Base-by-base conservation (phyloP, 1,140 invertebrate genomes). In the Venturia canescens region DNA sequence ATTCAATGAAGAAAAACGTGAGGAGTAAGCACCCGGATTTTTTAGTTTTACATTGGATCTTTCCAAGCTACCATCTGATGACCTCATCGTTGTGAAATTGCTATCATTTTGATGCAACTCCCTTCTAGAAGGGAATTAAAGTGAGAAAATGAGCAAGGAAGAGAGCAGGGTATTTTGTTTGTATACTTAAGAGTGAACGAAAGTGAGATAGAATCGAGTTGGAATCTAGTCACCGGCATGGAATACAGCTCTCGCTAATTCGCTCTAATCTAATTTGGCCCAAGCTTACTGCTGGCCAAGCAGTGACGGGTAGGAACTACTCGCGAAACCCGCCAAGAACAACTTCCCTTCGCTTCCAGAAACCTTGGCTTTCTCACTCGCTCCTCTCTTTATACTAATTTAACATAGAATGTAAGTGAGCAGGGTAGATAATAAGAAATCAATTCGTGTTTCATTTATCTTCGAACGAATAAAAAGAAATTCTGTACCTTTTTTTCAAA, bases 191-290 rank as follows among this genome's bases (percentile, higher is more conserved):
- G 69, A 7, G 69, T 48, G 69, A 18, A 26, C 66, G 53, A 18
- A 26, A 75, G 53, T 44, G 80, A 70, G 80, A 38, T 21, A 21
- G 63, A 70, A 27, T 29, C 66, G n/a, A 63, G 29, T 53, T 85
- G 87, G 86, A 90, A 88, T 89, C 85, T 85, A 87, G 85, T 85
- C 86, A 84, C 79, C 86, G 84, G 84, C 87, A 63, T 79, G 85
- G 88, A 89, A 88, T 88, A 89, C 85, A 84, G 83, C 85, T 82
- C 50, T 74, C 87, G 86, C 86, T 90, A 91, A 91, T 91, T 89
- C 86, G 85, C 86, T 86, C 84, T 91, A 91, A 91, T 90, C 87
- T 90, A 90, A 90, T 91, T 91, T 90, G 83, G 76, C 69, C 72
- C 38, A 21, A 83, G 76, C 69, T 31, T 21, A 50, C 85, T 79